Evolutionary conservation across 1,140 invertebrate genomes (phyloP).

Genomic region (Notospermus geniculatus): DNA sequence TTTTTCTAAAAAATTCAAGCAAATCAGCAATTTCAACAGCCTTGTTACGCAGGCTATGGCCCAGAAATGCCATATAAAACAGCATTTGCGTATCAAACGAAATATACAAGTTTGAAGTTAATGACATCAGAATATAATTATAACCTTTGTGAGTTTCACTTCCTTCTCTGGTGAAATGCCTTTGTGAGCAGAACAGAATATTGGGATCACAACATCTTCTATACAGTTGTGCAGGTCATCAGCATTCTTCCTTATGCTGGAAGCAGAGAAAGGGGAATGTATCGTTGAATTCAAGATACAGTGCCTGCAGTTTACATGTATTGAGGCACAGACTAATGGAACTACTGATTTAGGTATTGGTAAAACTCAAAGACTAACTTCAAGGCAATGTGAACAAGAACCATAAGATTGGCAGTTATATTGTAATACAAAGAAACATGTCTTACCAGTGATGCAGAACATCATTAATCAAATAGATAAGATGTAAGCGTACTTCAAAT

Average conservation of each 20-base stretch:
- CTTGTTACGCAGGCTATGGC: too few species aligned
- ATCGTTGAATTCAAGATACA: not conserved
- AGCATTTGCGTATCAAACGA: too few species aligned
- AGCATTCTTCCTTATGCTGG: slow-evolving; percentile 88
- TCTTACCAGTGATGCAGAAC: slow-evolving; percentile 94
- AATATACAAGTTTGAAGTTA: too few species aligned
- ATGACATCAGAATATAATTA: slow-evolving; percentile 8
- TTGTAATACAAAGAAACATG: not conserved
- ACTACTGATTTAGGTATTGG: too few species aligned
- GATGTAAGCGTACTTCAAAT: slow-evolving; percentile 89
- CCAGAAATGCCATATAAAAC: too few species aligned
- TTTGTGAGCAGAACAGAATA: slow-evolving; percentile 89
- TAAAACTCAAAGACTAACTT: too few species aligned
- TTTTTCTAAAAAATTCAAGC: too few species aligned
- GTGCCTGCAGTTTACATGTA: too few species aligned
- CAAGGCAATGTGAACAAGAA: too few species aligned
- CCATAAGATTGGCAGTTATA: too few species aligned
- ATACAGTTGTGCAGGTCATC: slow-evolving; percentile 86
- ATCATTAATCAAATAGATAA: slow-evolving; percentile 98
- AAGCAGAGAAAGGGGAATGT: slow-evolving; percentile 16
- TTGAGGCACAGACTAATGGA: too few species aligned
- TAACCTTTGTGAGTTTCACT: slow-evolving; percentile 81
- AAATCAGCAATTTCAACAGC: too few species aligned
- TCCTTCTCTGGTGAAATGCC: slow-evolving; percentile 80
- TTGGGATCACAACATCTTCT: slow-evolving; percentile 90